Percentiles rank a stretch among this genome's conserved stretches.
Evolutionary conservation across 2,888 invertebrate genomes (phyloP).

Genomic region (Watsonalla binaria): DNA sequence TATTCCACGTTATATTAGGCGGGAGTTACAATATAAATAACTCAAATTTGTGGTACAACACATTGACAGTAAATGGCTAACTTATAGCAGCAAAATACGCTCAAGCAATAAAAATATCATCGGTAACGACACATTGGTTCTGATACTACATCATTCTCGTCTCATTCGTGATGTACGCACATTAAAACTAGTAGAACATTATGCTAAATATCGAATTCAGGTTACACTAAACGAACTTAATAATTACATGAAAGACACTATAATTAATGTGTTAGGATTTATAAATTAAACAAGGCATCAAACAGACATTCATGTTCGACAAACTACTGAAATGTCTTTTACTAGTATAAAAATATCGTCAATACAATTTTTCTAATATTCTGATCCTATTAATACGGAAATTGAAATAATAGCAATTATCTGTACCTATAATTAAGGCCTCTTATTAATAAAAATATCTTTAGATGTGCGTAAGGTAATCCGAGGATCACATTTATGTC

Average conservation of each 20-base stretch:
- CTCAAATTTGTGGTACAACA: not conserved
- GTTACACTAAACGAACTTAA: conserved; percentile 28
- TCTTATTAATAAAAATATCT: no score
- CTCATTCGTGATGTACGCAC: conserved; percentile 46
- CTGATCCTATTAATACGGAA: conserved; percentile 15
- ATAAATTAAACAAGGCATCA: conserved; percentile 23
- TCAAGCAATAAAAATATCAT: conserved; percentile 3
- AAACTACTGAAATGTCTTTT: conserved; percentile 50
- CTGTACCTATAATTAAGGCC: not conserved
- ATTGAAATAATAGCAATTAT: conserved; percentile 5
- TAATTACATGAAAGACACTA: conserved; percentile 21
- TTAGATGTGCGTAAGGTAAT: no score
- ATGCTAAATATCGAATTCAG: conserved; percentile 35
- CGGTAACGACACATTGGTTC: conserved; percentile 58
- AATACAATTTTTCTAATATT: conserved; percentile 30
- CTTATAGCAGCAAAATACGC: conserved; percentile 20
- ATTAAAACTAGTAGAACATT: conserved; percentile 52
- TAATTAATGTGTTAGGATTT: conserved; percentile 20
- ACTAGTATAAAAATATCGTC: conserved; percentile 70
- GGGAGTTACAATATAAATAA: not conserved
- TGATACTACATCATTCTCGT: conserved; percentile 29
- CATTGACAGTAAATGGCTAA: conserved; percentile 14
- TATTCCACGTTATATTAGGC: not conserved
- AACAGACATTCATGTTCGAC: conserved; percentile 24
- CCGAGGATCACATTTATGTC: no score